phyloP scores from a whole-genome alignment of 2,113 vertebrate genomes.

The Percina caprodes region DNA sequence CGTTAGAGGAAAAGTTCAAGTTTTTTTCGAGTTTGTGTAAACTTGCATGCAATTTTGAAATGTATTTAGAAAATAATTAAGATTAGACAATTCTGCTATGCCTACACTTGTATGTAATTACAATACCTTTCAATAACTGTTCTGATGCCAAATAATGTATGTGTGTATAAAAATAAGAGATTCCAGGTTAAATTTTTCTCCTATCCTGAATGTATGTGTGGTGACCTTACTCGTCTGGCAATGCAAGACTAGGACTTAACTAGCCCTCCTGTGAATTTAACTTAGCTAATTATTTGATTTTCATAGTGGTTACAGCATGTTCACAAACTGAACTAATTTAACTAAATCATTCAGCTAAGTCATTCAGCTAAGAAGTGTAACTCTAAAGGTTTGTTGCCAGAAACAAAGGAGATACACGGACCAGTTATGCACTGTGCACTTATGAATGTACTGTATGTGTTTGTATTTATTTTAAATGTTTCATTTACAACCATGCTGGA shows the following conservation, averaged over 20 bases:
- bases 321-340: not conserved
- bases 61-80: not conserved
- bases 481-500: constrained; percentile 44
- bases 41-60: not conserved
- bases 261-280: not conserved
- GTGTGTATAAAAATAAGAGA: too few relatives aligned
- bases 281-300: not conserved
- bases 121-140: not conserved
- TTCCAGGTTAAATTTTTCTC: too few relatives aligned
- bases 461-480: constrained; percentile 17
- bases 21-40: not conserved
- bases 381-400: not conserved
- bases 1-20: too few relatives aligned
- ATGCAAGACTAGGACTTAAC: not conserved
- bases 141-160: too few relatives aligned
- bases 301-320: not conserved
- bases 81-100: too few relatives aligned
- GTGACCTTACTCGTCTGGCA: too few relatives aligned
- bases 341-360: not conserved
- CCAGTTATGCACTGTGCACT: not conserved
- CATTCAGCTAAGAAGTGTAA: not conserved
- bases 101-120: too few relatives aligned
- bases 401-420: accelerated
- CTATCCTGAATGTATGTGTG: too few relatives aligned
- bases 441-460: not conserved